phyloP scores from a whole-genome alignment of 2,113 vertebrate species.

The Agapornis roseicollis region DNA sequence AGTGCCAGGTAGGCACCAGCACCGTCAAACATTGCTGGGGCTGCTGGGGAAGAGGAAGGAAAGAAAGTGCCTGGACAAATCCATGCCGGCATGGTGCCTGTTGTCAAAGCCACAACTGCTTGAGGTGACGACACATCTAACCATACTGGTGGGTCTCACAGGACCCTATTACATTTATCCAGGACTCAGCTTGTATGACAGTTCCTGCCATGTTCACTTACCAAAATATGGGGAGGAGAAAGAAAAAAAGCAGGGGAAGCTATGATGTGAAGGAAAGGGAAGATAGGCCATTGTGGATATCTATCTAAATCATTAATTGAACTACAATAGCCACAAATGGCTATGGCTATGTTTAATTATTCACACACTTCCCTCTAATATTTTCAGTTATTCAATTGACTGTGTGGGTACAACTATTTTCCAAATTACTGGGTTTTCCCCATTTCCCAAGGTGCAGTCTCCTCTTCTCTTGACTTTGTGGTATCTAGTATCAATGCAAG shows the following conservation, averaged over 20 bases:
- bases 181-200: not conserved
- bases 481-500: not conserved
- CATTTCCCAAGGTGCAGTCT: not conserved
- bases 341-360: not conserved
- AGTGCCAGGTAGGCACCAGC: not conserved
- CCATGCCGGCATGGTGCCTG: rapidly evolving
- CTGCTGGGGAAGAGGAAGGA: not conserved
- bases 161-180: not conserved
- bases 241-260: not conserved
- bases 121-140: not conserved
- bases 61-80: not conserved
- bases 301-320: not conserved
- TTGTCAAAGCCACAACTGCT: not conserved
- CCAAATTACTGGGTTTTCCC: not conserved
- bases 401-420: not conserved
- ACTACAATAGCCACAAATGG: not conserved
- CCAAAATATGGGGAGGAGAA: not conserved
- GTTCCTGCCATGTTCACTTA: not conserved
- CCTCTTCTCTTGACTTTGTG: not conserved
- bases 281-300: not conserved
- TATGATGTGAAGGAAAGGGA: not conserved
- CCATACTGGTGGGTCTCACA: not conserved
- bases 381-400: not conserved
- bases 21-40: not conserved
- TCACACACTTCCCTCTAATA: not conserved